Percentiles rank a stretch among this genome's conserved stretches.
phyloP scores from a whole-genome alignment of 1,140 invertebrate species.

The Temnothorax nylanderi region DNA sequence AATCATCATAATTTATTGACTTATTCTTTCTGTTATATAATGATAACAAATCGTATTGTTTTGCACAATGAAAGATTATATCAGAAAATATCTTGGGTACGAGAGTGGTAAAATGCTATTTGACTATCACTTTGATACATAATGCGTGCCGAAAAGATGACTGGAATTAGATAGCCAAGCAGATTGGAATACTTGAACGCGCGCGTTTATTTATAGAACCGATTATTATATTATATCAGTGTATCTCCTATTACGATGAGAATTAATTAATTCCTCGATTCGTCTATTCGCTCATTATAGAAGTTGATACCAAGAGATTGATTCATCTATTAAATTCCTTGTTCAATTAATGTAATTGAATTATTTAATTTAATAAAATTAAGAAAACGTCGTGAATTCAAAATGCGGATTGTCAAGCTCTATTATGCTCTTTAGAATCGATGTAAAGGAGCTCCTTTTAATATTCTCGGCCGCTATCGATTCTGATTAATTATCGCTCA shows the following conservation, averaged over 20 bases:
- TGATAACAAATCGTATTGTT: background rate
- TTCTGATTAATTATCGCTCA: conserved; percentile 34
- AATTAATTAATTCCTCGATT: background rate
- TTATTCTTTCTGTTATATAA: background rate
- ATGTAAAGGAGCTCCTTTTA: background rate
- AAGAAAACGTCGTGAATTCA: background rate
- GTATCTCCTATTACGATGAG: background rate
- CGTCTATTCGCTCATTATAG: background rate
- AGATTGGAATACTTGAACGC: background rate
- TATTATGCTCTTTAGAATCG: background rate
- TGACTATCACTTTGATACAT: background rate
- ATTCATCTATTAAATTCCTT: background rate
- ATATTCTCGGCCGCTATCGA: conserved; percentile 11
- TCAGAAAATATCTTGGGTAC: background rate
- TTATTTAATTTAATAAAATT: conserved; percentile 18
- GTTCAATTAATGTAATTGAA: background rate
- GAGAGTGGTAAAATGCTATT: background rate
- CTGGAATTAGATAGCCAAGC: background rate
- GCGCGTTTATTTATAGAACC: background rate
- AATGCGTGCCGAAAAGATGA: background rate
- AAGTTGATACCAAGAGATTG: background rate
- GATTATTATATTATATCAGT: background rate
- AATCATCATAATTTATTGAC: background rate
- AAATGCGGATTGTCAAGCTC: background rate
- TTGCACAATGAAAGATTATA: background rate